Percentiles rank a stretch among this genome's conserved stretches.
These are phyloP conservation scores for Masticophis lateralis DNA, from an alignment of 2,797 vertebrate species.

Conservation along the genomic window DNA sequence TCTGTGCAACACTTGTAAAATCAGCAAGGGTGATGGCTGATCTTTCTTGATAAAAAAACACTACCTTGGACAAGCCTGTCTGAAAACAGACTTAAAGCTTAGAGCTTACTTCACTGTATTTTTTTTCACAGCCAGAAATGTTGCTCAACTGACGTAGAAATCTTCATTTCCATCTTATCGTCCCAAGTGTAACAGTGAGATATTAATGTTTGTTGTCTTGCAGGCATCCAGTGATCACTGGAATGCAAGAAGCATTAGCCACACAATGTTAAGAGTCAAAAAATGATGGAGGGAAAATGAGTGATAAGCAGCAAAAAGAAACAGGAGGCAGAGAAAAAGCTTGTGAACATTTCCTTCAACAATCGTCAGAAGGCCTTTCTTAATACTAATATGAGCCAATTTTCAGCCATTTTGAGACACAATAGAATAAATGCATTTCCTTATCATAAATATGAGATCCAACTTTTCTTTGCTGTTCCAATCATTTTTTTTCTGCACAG, in stretches of 20 bases:
- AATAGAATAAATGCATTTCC: slow-evolving; percentile 48
- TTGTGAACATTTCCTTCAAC: slow-evolving; percentile 53
- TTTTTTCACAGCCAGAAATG: slow-evolving; percentile 42
- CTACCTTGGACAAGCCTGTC: slow-evolving; percentile 47
- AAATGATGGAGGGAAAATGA: slow-evolving; percentile 42
- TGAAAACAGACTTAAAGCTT: slow-evolving; percentile 55
- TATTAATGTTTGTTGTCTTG: slow-evolving; percentile 45
- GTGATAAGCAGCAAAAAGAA: slow-evolving; percentile 48
- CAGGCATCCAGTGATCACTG: slow-evolving; percentile 51
- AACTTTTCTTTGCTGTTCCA: neutral
- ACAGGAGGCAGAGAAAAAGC: slow-evolving; percentile 24
- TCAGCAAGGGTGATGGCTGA: slow-evolving; percentile 49
- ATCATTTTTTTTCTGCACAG: neutral
- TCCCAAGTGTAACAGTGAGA: slow-evolving; percentile 50
- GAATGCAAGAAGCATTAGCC: slow-evolving; percentile 43
- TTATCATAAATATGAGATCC: neutral
- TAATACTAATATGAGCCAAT: slow-evolving; percentile 52
- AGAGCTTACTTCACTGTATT: slow-evolving; percentile 38
- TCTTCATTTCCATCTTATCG: slow-evolving; percentile 63
- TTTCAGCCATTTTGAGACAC: slow-evolving; percentile 29
- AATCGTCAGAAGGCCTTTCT: slow-evolving; percentile 30
- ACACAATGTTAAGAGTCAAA: slow-evolving; percentile 39
- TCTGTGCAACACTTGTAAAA: slow-evolving; percentile 62
- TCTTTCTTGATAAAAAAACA: slow-evolving; percentile 44
- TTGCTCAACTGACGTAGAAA: slow-evolving; percentile 47